Base-by-base conservation (phyloP, 2,113 vertebrate species). In the Nipponia nippon region DNA sequence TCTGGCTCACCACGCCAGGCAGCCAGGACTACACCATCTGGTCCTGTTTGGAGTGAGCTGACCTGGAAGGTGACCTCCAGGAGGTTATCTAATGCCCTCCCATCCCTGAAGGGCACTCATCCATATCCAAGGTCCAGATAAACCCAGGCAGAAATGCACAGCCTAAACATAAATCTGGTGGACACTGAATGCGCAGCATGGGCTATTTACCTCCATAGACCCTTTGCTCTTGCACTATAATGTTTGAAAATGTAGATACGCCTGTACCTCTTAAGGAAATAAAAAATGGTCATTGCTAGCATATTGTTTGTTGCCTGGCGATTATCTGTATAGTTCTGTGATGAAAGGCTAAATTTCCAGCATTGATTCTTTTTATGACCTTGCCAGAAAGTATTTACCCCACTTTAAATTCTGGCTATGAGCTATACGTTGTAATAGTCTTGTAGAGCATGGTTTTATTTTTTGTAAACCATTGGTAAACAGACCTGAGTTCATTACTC, bases 341-440 rank as follows among this genome's bases (percentile, higher is more conserved):
- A 91, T 84, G 89, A 93, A 90, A 83, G 91, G 44, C 76, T 65
- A n/a, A 32, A 69, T 93, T 94, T 89, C 73, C 47, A 91, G 79
- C 70, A 83, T 53, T 91, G 66, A 91, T 89, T 95, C 58, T 58
- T 93, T 96, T 91, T 87, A 85, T 91, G 89, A 95, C 89, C 87
- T 97, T 95, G 93, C 78, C 84, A 90, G 95, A 77, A 93, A 95
- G 38, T 66, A 80, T 90, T 96, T 93, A 79, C 91, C 89, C 87
- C 53, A 29, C 87, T 95, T 93, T 90, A 96, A 93, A 94, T 94
- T 85, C 77, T 84, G 72, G 52, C 83, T 97, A 82, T 89, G 91
- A 79, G 69, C 80, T 89, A 32, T 87, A 83, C 25, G 44, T 76
- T 94, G 73, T 93, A 95, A 91, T 69, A 40, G 82, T 73, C 85